Percentiles rank a stretch among this genome's conserved stretches.
These are phyloP conservation scores for Patella ulyssiponensis DNA, from an alignment of 2,888 invertebrate species.

Conservation along the genomic window DNA sequence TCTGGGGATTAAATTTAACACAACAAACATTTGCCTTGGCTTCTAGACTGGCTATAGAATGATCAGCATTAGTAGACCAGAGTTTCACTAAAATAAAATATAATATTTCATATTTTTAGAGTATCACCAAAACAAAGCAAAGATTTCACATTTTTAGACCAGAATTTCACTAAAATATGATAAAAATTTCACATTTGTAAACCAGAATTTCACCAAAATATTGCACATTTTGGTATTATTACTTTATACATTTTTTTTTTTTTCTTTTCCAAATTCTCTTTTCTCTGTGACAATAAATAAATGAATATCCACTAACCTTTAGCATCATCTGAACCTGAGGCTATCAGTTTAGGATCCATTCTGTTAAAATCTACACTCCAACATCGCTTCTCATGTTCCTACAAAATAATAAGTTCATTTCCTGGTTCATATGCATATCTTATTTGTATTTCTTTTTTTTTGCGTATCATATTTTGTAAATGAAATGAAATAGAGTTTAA, in stretches of 20 bases:
- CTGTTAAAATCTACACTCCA: constrained; percentile 97
- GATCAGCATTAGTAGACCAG: constrained; percentile 90
- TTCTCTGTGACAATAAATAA: not conserved
- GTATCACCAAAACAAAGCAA: not conserved
- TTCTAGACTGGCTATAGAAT: constrained; percentile 89
- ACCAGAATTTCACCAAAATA: too few species aligned
- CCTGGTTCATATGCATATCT: too few species aligned
- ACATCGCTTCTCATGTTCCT: constrained; percentile 88
- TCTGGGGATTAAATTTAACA: constrained; percentile 89
- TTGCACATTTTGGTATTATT: too few species aligned
- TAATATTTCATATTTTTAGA: not conserved
- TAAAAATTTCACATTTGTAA: too few species aligned
- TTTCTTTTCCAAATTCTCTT: not conserved
- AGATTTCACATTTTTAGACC: not conserved
- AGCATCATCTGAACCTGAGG: constrained; percentile 93
- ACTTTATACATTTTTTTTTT: too few species aligned
- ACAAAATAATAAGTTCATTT: not conserved
- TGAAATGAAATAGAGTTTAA: too few species aligned
- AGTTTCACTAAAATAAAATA: constrained; percentile 80
- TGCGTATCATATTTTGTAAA: too few species aligned
- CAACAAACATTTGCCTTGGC: constrained; percentile 96
- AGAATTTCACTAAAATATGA: not conserved
- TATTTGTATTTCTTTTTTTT: too few species aligned
- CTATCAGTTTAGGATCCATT: constrained; percentile 89
- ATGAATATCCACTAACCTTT: constrained; percentile 73